phyloP scores from a whole-genome alignment of 2,113 vertebrate species.

The Heliornis fulica region DNA sequence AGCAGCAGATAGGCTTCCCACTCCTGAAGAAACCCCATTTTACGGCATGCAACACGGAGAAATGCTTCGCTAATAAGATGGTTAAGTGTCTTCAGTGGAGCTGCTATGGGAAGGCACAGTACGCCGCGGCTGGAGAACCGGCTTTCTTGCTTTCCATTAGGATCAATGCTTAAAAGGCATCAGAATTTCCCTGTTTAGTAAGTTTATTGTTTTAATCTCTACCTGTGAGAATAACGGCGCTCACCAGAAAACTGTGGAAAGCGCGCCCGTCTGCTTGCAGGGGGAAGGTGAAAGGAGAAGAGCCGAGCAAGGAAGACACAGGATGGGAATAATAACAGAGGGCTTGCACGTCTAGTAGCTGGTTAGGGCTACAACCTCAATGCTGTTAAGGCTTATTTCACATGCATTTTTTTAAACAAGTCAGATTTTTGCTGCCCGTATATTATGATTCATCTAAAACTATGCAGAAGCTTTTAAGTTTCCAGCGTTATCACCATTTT shows the following conservation, averaged over 20 bases:
- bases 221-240: neutral
- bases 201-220: neutral
- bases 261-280: neutral
- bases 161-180: neutral
- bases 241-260: neutral
- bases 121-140: neutral
- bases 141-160: neutral
- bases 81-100: neutral
- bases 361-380: neutral
- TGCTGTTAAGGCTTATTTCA: neutral
- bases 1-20: neutral
- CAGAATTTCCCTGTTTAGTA: neutral
- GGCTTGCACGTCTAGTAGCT: neutral
- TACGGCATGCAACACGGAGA: neutral
- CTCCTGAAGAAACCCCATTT: constrained; percentile 27
- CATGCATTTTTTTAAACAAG: neutral
- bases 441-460: neutral
- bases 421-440: neutral
- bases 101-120: neutral
- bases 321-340: neutral
- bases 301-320: neutral
- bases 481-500: neutral
- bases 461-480: neutral
- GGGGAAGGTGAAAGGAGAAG: neutral
- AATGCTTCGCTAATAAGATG: neutral